Evolutionary conservation across 1,140 invertebrate species (phyloP), one percentile per base, ranked within the genome.

Genomic region (Scaptomyza montana): DNA sequence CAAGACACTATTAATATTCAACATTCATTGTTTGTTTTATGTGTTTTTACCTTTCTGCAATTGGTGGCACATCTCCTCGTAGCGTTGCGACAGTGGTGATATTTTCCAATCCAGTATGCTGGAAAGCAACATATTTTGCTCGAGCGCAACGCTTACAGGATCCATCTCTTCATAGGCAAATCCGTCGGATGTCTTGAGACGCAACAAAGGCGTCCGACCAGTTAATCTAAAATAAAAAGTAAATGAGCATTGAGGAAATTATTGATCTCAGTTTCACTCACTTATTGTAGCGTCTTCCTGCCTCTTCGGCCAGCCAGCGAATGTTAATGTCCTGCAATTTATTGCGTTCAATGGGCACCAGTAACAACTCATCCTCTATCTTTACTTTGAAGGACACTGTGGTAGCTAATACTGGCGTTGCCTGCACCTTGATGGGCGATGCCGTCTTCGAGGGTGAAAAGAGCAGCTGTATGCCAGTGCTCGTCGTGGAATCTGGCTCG

Each of bases 241-340:
- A 12, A 41, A 12, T 41, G 12, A 41, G 39, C 39, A 41, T 41
- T 12, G 39, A 10, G 2, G 2, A 41, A 41, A 10, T 4, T 9
- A n/a, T 1, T 7, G 0, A 33, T 16, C 28, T 5, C 0, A 9
- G 12, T 45, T 67, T 3, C 12, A 90, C 92, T 93, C 90, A 95
- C 95, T 94, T 95, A 61, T 95, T 95, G 93, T 95, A 96, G 86
- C 95, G 93, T 56, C 93, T 92, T 33, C 94, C 93, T 0, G 95
- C 94, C 93, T 96, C 95, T 46, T 95, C 93, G 43, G 94, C 94
- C 63, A 96, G 92, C 95, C 95, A 96, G 65, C 93, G 93, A 76
- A 95, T 94, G 67, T 94, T 95, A 64, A 94, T 92, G 45, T 92
- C 93, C 60, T 94, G 93, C 19, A 94, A 92, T 53, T 93, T 93